Evolutionary conservation across 1,140 invertebrate genomes (phyloP).

Genomic region (Colletes gigas): DNA sequence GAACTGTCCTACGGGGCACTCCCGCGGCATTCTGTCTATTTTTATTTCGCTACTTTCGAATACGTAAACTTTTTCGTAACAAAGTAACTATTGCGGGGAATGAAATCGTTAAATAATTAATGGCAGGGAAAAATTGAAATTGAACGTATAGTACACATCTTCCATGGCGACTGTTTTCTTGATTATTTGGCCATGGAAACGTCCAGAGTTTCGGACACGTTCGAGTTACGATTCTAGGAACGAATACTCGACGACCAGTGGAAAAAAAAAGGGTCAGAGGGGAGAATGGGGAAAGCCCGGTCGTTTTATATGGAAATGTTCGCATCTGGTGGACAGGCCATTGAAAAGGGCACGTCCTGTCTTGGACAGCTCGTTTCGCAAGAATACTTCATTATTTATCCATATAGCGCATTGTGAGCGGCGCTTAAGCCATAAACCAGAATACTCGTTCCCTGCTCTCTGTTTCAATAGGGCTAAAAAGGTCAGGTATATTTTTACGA

Average conservation of each 20-base stretch:
- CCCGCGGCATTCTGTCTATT: too few relatives aligned
- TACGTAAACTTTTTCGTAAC: too few relatives aligned
- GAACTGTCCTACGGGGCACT: too few relatives aligned
- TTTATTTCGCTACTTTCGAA: too few relatives aligned
- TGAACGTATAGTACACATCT: too few relatives aligned
- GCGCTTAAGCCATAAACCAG: slow-evolving; percentile 18
- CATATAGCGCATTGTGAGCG: slow-evolving; percentile 21
- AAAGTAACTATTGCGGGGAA: too few relatives aligned
- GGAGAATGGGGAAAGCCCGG: slow-evolving; percentile 2
- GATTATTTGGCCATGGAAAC: too few relatives aligned
- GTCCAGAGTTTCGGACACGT: not conserved
- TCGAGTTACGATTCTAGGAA: slow-evolving; percentile 3
- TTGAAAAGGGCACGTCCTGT: slow-evolving; percentile 47
- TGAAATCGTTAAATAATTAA: too few relatives aligned
- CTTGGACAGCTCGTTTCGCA: slow-evolving; percentile 18
- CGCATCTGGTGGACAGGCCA: slow-evolving; percentile 52
- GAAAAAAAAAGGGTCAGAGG: slow-evolving; percentile 1
- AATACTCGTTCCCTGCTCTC: slow-evolving; percentile 10
- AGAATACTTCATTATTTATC: slow-evolving; percentile 54
- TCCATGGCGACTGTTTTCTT: too few relatives aligned
- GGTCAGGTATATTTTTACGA: slow-evolving; percentile 20
- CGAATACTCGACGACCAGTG: not conserved
- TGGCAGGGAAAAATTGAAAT: too few relatives aligned
- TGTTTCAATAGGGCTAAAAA: slow-evolving; percentile 31
- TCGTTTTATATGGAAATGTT: slow-evolving; percentile 23